Evolutionary conservation across 2,888 invertebrate species (phyloP), one percentile per base, ranked within the genome.

Genomic region (Meta bourneti): DNA sequence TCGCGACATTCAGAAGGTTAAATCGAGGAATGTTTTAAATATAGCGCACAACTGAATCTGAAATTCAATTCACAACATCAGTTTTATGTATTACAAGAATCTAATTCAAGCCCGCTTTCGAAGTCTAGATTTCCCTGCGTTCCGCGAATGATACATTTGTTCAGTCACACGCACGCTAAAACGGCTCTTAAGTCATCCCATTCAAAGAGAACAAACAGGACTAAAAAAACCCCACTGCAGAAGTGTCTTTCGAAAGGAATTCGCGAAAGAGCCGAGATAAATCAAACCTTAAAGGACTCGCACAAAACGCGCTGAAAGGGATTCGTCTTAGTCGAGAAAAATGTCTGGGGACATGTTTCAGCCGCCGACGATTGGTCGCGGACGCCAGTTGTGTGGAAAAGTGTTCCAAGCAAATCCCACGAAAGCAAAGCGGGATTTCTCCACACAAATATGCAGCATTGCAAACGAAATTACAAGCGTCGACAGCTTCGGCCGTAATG

Each of bases 391-490:
- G 69, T 20, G 69, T 16, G 61, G 80, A n/a, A 61, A 61, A 48
- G 16, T 82, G n/a, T 69, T 82, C 16, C 82, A 82, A 11, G 61
- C 34, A 61, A 80, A 80, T 51, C 80, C 80, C 20, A 61, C 80
- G 13, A 80, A 80, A 49, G 34, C 80, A 70, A 19, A 71, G 70
- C 82, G 71, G 48, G 51, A 49, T n/a, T 34, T 69, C 69, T 69
- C 69, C 48, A 49, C 49, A 71, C 34, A 82, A 82, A 82, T 82
- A 82, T 82, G 72, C 74, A 72, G 54, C 54, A 74, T 54, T 74
- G 83, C 83, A 83, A 83, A 83, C 83, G 83, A 83, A 83, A 83
- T 83, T 83, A 83, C 83, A 83, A n/a, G 74, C 83, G 74, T 54
- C 83, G 83, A 52, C 83, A 83, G 52, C 83, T 74, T 34, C 72